Evolutionary conservation across 1,140 invertebrate genomes (phyloP).

Genomic region (Colletes latitarsis): DNA sequence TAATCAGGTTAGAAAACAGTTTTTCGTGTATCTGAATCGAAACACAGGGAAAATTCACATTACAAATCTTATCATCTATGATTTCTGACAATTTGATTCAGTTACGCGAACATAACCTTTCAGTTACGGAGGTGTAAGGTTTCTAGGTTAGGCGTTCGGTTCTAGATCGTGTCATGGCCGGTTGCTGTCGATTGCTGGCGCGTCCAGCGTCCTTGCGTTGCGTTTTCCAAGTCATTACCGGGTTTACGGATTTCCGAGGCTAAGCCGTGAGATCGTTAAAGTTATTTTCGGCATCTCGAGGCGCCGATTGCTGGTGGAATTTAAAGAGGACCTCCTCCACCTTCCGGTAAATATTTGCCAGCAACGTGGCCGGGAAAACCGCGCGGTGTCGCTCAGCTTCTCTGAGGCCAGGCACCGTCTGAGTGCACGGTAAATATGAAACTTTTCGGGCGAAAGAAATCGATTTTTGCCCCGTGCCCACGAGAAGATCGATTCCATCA

Average conservation of each 20-base stretch:
- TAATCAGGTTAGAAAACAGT: no score
- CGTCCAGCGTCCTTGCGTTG: not conserved
- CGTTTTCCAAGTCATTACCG: slow-evolving; percentile 30
- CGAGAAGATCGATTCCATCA: no score
- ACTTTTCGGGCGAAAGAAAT: slow-evolving; percentile 53
- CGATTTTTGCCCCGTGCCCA: slow-evolving; percentile 33
- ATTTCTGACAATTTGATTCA: no score
- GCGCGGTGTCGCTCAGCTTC: slow-evolving; percentile 14
- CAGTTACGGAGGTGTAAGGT: no score
- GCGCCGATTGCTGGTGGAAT: slow-evolving; percentile 55
- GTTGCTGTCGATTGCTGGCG: not conserved
- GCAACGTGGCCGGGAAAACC: slow-evolving; percentile 58
- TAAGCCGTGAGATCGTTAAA: slow-evolving; percentile 18
- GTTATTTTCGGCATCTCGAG: not conserved
- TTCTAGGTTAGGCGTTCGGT: no score
- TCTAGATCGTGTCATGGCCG: no score
- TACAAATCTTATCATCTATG: no score
- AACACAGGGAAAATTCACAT: no score
- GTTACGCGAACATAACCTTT: no score
- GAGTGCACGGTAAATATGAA: slow-evolving; percentile 59
- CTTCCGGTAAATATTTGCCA: slow-evolving; percentile 63
- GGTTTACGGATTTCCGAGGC: slow-evolving; percentile 38
- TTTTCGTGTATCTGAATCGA: no score
- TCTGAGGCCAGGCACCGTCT: slow-evolving; percentile 18
- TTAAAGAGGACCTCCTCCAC: slow-evolving; percentile 54